Conservation (phyloP, 2,797 vertebrate species). For the Gymnothorax reevesii region DNA sequence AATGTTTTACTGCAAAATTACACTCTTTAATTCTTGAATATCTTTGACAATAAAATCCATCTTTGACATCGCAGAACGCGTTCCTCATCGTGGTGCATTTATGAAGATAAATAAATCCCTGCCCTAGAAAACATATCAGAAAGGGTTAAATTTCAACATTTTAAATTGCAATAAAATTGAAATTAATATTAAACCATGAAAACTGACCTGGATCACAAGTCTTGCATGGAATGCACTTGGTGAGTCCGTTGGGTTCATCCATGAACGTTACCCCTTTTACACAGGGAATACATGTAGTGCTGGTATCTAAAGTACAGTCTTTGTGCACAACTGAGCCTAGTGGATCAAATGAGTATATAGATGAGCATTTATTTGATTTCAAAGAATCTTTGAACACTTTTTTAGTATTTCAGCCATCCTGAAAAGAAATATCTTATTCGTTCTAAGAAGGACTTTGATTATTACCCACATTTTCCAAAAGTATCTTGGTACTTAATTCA, state of each 20-base stretch:
- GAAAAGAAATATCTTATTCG: too few species aligned
- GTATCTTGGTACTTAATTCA: too few species aligned
- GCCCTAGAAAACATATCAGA: conserved; percentile 15
- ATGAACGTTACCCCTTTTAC: conserved; percentile 10
- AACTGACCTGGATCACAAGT: conserved; percentile 34
- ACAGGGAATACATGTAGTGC: conserved; percentile 32
- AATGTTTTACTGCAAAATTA: conserved; percentile 14
- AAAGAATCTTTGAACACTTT: too few species aligned
- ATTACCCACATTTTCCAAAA: too few species aligned
- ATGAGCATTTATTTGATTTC: not conserved
- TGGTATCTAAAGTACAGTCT: conserved; percentile 28
- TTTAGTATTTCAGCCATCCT: too few species aligned
- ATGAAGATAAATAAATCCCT: not conserved
- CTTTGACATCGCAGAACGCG: conserved; percentile 17
- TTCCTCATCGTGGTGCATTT: conserved; percentile 26
- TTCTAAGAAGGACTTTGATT: too few species aligned
- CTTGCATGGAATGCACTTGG: conserved; percentile 18
- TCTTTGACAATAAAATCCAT: conserved; percentile 26
- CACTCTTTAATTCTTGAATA: conserved; percentile 14
- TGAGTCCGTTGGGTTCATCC: conserved; percentile 30
- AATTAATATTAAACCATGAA: not conserved
- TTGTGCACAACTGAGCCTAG: conserved; percentile 21
- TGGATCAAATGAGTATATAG: not conserved
- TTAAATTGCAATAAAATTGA: not conserved
- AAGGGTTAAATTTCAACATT: not conserved